Evolutionary conservation across 2,797 vertebrate species (phyloP).

Genomic region (Sternotherus odoratus): DNA sequence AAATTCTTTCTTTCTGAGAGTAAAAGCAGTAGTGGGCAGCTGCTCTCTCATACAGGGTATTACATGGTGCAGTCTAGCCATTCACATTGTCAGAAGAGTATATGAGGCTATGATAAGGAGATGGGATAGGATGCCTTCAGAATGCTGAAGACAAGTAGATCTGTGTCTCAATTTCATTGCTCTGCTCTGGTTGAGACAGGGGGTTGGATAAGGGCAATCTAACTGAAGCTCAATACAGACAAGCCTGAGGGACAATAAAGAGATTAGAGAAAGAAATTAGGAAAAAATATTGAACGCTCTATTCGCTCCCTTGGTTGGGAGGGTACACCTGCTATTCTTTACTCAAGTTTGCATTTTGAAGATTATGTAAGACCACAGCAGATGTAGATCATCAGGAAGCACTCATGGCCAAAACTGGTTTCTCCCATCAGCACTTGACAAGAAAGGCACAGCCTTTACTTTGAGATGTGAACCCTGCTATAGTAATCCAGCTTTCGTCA

Average conservation of each 20-base stretch:
- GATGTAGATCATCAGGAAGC: background rate
- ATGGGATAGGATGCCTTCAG: background rate
- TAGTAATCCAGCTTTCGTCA: background rate
- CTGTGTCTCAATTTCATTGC: background rate
- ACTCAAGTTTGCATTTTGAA: background rate
- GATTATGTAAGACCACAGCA: background rate
- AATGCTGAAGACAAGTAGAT: background rate
- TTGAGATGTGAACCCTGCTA: rapidly evolving
- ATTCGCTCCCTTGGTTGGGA: background rate
- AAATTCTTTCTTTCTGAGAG: background rate
- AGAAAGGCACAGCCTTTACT: rapidly evolving
- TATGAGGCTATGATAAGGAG: background rate
- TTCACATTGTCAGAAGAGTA: background rate
- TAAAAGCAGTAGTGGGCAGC: background rate
- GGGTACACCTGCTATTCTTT: background rate
- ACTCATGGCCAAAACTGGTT: background rate
- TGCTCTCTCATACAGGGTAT: background rate
- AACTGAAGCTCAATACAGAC: background rate
- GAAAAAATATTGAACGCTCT: background rate
- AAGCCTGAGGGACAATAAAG: background rate
- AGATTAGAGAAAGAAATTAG: background rate
- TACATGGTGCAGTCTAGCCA: background rate
- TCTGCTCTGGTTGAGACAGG: background rate
- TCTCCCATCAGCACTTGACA: background rate
- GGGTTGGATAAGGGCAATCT: background rate